Evolutionary conservation across 2,888 invertebrate genomes (phyloP).

Genomic region (Polyommatus iphigenia): DNA sequence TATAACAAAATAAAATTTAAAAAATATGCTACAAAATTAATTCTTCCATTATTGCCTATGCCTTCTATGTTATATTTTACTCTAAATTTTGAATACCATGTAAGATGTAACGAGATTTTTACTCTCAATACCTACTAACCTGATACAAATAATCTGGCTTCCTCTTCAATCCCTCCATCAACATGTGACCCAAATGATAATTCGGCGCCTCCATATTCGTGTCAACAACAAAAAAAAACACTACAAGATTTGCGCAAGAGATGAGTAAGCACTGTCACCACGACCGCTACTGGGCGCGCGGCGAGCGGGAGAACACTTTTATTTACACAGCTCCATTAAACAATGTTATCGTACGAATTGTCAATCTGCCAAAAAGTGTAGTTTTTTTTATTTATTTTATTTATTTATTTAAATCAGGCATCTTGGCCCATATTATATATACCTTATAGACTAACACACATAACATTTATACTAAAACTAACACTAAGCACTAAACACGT

Average conservation of each 20-base stretch:
- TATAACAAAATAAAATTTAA: neutral
- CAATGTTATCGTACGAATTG: neutral
- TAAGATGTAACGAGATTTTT: neutral
- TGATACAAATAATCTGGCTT: constrained; percentile 38
- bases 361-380: constrained; percentile 5
- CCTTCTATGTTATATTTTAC: too few relatives aligned
- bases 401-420: too few relatives aligned
- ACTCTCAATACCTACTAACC: constrained; percentile 34
- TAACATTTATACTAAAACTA: too few relatives aligned
- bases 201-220: constrained; percentile 36
- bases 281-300: neutral
- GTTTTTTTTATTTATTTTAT: too few relatives aligned
- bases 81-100: neutral
- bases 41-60: neutral
- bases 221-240: neutral
- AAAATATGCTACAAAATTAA: neutral
- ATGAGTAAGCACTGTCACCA: neutral
- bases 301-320: neutral
- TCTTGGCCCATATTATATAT: too few relatives aligned
- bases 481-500: too few relatives aligned
- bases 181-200: constrained; percentile 51
- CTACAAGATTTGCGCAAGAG: neutral
- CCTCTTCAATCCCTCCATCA: constrained; percentile 47
- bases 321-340: constrained; percentile 2
- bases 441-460: too few relatives aligned